phyloP scores from a whole-genome alignment of 2,888 invertebrate species.

The Acleris emargana region DNA sequence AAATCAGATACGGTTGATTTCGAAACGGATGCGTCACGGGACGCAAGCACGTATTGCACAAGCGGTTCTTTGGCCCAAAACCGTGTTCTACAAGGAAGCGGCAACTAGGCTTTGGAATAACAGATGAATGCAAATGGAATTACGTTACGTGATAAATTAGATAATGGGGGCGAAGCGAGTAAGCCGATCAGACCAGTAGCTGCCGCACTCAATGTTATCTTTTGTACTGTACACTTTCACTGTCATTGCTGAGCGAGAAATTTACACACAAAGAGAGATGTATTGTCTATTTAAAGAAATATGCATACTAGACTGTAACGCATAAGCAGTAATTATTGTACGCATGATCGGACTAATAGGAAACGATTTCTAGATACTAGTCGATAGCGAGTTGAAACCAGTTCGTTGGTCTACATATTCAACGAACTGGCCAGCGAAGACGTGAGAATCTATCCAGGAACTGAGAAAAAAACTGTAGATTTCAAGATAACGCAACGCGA shows the following conservation, averaged over 20 bases:
- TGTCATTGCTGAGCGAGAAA: conserved; percentile 40
- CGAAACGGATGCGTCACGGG: conserved; percentile 54
- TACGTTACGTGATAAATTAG: conserved; percentile 65
- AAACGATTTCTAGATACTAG: conserved; percentile 77
- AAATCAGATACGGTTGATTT: conserved; percentile 39
- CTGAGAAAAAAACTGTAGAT: conserved; percentile 58
- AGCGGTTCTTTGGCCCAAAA: conserved; percentile 47
- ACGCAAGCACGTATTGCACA: conserved; percentile 59
- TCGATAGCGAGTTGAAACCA: conserved; percentile 74
- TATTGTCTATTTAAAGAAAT: background rate
- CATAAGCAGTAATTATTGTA: conserved; percentile 61
- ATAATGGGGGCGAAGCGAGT: conserved; percentile 55
- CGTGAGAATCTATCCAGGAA: conserved; percentile 75
- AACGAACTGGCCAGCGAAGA: conserved; percentile 72
- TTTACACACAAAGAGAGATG: conserved; percentile 37
- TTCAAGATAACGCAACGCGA: conserved; percentile 42
- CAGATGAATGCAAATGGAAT: conserved; percentile 59
- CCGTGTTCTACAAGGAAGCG: conserved; percentile 55
- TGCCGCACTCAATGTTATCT: conserved; percentile 52
- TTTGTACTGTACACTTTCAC: conserved; percentile 59
- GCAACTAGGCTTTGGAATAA: conserved; percentile 55
- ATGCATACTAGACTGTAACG: conserved; percentile 33
- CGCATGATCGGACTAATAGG: conserved; percentile 79
- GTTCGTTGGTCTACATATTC: conserved; percentile 80
- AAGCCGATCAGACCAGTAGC: conserved; percentile 49